Evolutionary conservation across 2,797 vertebrate genomes (phyloP).

Genomic region (Notoglanidium macrostoma): DNA sequence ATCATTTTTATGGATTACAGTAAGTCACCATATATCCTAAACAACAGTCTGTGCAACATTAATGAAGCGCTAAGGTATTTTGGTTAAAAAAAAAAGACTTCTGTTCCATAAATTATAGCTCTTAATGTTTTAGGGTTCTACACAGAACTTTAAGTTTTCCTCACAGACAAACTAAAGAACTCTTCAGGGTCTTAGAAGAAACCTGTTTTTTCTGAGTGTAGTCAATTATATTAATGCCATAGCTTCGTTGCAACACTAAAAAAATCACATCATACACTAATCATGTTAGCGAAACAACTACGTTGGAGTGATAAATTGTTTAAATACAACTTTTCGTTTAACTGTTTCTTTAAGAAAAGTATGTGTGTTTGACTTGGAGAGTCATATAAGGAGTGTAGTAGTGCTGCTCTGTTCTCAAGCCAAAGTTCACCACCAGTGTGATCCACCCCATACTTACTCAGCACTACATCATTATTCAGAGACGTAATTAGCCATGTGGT

Average conservation of each 20-base stretch:
- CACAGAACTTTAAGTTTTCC: background rate
- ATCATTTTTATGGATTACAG: background rate
- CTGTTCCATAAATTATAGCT: background rate
- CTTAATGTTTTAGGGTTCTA: background rate
- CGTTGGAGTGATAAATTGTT: background rate
- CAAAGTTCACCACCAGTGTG: background rate
- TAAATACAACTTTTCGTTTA: background rate
- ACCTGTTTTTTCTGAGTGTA: background rate
- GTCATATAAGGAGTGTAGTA: background rate
- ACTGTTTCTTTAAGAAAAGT: background rate
- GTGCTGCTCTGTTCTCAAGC: background rate
- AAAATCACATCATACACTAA: background rate
- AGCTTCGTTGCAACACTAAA: background rate
- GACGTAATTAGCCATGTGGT: background rate
- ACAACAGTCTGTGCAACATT: background rate
- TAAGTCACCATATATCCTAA: background rate
- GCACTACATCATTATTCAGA: background rate
- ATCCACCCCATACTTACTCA: background rate
- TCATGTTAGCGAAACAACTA: background rate
- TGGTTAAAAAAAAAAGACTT: background rate
- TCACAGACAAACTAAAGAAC: background rate
- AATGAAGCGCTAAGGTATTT: background rate
- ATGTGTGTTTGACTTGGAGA: background rate
- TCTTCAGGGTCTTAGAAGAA: background rate
- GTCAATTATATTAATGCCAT: background rate